These are phyloP conservation scores for Equus quagga DNA, from an alignment of 2,113 vertebrate species.

Conservation along the genomic window DNA sequence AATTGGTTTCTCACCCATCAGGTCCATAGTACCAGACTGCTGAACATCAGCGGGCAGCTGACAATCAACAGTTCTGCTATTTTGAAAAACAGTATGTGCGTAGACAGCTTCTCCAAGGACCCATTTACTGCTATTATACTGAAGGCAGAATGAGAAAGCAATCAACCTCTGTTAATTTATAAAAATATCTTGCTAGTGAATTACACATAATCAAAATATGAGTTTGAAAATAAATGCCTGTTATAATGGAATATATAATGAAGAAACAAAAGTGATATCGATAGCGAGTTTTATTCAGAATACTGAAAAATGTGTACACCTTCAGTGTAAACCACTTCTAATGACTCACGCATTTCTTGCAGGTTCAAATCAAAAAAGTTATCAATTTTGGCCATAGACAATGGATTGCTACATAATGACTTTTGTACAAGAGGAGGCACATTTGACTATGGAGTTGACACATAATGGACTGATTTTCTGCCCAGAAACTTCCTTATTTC, in stretches of 20 bases:
- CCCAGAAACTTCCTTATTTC: neutral
- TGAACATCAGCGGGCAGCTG: slow-evolving; percentile 87
- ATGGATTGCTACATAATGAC: neutral
- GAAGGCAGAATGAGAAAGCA: slow-evolving; percentile 71
- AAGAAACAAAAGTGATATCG: neutral
- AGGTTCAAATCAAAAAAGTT: neutral
- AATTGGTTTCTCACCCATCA: slow-evolving; percentile 83
- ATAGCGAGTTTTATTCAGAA: slow-evolving; percentile 31
- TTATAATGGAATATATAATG: neutral
- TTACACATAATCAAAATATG: neutral
- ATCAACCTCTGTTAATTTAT: neutral
- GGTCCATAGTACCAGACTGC: slow-evolving; percentile 75
- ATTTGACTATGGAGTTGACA: neutral
- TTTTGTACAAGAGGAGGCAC: neutral
- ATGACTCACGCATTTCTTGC: neutral
- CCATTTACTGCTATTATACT: slow-evolving; percentile 90
- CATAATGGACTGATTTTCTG: neutral
- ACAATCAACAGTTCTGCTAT: slow-evolving; percentile 88
- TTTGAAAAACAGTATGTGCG: slow-evolving; percentile 86
- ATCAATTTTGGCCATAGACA: neutral
- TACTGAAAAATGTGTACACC: neutral
- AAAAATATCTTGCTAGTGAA: neutral
- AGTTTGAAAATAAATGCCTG: neutral
- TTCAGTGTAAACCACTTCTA: neutral
- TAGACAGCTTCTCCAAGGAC: slow-evolving; percentile 87